A percentile compares a stretch with the other conserved stretches of the same genome.
Evolutionary conservation across 1,140 invertebrate genomes (phyloP).

Genomic region (Chironomus striatipennis): DNA sequence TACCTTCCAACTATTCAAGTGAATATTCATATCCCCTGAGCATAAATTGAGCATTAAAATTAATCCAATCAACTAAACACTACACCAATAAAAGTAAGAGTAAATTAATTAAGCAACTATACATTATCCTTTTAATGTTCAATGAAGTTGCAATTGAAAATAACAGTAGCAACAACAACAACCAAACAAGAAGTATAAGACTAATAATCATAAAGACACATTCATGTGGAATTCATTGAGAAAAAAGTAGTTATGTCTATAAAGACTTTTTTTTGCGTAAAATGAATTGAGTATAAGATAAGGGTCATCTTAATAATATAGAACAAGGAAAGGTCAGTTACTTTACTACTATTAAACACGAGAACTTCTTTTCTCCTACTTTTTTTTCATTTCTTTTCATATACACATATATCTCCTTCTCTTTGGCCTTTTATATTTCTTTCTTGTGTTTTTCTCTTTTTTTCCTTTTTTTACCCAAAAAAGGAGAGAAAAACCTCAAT

Average conservation of each 20-base stretch:
- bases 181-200: no score
- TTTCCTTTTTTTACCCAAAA: neutral
- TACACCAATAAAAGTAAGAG: no score
- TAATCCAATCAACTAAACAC: no score
- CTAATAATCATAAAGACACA: conserved; percentile 8
- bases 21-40: no score
- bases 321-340: conserved; percentile 17
- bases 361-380: conserved; percentile 8
- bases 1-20: no score
- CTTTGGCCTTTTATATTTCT: neutral
- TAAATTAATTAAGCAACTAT: no score
- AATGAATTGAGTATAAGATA: conserved; percentile 17
- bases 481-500: conserved; percentile 20
- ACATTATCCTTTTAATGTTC: no score
- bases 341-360: conserved; percentile 17
- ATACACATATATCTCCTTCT: conserved; percentile 8
- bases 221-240: neutral
- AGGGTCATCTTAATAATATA: conserved; percentile 18
- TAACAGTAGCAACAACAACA: neutral
- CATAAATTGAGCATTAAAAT: no score
- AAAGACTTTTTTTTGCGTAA: conserved; percentile 5
- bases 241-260: neutral
- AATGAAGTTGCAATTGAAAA: neutral
- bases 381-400: conserved; percentile 17
- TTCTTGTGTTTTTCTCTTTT: neutral